Evolutionary conservation across 2,113 vertebrate genomes (phyloP).

Genomic region (Notarius quadriscutis): DNA sequence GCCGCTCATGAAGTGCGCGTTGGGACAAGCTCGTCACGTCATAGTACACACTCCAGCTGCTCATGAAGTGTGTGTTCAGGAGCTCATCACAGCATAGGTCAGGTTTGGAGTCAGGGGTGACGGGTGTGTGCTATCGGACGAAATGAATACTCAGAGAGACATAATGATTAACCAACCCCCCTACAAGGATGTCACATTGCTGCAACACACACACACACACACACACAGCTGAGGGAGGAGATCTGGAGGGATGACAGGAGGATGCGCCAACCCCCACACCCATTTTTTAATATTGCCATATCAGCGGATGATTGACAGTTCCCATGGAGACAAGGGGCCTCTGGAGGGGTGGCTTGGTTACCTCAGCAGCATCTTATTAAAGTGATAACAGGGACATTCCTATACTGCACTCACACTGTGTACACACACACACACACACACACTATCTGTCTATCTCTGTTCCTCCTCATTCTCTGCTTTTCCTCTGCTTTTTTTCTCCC

Average conservation of each 20-base stretch:
- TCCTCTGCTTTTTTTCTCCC: neutral
- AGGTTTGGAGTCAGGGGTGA: constrained; percentile 12
- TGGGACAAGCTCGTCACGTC: constrained; percentile 16
- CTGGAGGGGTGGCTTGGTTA: constrained; percentile 79
- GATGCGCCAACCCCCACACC: constrained; percentile 26
- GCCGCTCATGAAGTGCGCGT: constrained; percentile 38
- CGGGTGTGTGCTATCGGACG: neutral
- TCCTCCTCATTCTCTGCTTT: neutral
- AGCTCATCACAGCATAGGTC: constrained; percentile 1
- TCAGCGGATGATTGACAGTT: constrained; percentile 82
- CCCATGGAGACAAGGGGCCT: constrained; percentile 77
- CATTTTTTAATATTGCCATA: constrained; percentile 80
- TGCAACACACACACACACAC: constrained; percentile 22
- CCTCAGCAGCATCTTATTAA: constrained; percentile 83
- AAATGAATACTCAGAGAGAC: constrained; percentile 44
- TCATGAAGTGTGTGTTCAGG: constrained; percentile 36
- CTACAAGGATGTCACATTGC: constrained; percentile 41
- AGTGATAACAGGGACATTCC: constrained; percentile 89
- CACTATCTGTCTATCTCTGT: neutral
- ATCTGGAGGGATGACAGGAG: constrained; percentile 66
- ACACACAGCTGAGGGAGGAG: constrained; percentile 66
- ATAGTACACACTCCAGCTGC: constrained; percentile 11
- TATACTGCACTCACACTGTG: constrained; percentile 59
- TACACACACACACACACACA: constrained; percentile 10
- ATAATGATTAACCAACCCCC: constrained; percentile 37